These are phyloP conservation scores for Theodoxus fluviatilis DNA, from an alignment of 2,888 invertebrate genomes.

Conservation along the genomic window DNA sequence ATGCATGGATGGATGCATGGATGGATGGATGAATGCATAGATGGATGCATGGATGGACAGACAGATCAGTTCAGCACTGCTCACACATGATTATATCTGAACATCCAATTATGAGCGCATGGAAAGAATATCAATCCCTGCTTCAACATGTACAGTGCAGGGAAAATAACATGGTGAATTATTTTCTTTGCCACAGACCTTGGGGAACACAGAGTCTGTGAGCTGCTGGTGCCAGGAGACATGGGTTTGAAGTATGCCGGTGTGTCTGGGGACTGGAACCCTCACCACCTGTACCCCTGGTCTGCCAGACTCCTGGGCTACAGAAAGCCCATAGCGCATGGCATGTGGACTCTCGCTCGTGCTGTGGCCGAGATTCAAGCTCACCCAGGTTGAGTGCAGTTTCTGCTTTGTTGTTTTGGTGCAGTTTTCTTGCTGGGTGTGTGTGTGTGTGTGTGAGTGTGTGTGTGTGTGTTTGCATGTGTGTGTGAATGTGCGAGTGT, in stretches of 20 bases:
- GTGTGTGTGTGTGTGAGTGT: too few relatives aligned
- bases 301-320: constrained; percentile 45
- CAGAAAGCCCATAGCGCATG: constrained; percentile 46
- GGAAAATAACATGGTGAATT: not conserved
- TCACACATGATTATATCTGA: not conserved
- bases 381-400: too few relatives aligned
- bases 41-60: not conserved
- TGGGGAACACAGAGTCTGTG: not conserved
- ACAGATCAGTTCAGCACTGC: not conserved
- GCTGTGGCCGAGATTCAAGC: constrained; percentile 32
- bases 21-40: too few relatives aligned
- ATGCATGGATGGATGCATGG: too few relatives aligned
- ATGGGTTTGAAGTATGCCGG: constrained; percentile 43
- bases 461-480: too few relatives aligned
- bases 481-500: too few relatives aligned
- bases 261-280: constrained; percentile 47
- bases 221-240: constrained; percentile 32
- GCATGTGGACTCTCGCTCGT: constrained; percentile 47
- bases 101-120: not conserved
- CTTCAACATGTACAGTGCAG: not conserved
- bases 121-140: not conserved
- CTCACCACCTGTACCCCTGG: constrained; percentile 46
- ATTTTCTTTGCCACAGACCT: not conserved
- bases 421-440: too few relatives aligned
- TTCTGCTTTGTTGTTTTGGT: too few relatives aligned